Base-by-base conservation (phyloP, 1,140 invertebrate species). In the Tigriopus japonicus region DNA sequence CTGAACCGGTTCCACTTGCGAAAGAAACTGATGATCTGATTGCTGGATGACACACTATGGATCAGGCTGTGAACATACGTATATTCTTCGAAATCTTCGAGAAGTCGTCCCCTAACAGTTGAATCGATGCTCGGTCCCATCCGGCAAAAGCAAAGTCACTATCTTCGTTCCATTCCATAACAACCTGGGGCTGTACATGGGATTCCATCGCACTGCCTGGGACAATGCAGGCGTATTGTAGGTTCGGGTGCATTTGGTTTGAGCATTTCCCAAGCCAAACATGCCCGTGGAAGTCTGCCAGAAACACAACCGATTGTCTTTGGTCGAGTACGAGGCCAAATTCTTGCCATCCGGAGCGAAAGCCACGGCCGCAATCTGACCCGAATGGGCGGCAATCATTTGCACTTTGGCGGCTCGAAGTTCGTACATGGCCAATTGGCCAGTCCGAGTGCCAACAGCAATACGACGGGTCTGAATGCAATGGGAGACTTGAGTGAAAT, bases 291-390 rank as follows among this genome's bases (percentile, higher is more conserved):
- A 81, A 67, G 91, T 94, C 81, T 98, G 93, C 93, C 94, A 99
- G 73, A 99, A 98, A 62, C 84, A 91, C 28, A 99, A 78, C 67
- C 90, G 84, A 71, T 94, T 94, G 72, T 99, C 95, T n/a, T 80
- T 74, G 64, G 87, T 86, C 40, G 90, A 89, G 73, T 96, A 98
- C 10, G 91, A 93, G 10, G 92, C 92, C 52, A 99, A 78, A 71
- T 86, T 94, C 71, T 98, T 95, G 35, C 94, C 94, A 74, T 99
- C 95, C 1, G 91, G 88, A 64, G 90, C 93, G 75, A 98, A 97
- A 40, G 88, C 82, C 67, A 88, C 80, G 0, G 92, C 92, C 13
- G 90, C 93, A 5, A 98, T 84, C 1, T 90, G 17, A 13, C 19
- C 59, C n/a, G 15, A 21, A 40, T 61, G 59, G 23, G 59, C 59